Percentiles rank a stretch among this genome's conserved stretches.
phyloP scores from a whole-genome alignment of 2,113 vertebrate genomes.

The Argyrosomus japonicus region DNA sequence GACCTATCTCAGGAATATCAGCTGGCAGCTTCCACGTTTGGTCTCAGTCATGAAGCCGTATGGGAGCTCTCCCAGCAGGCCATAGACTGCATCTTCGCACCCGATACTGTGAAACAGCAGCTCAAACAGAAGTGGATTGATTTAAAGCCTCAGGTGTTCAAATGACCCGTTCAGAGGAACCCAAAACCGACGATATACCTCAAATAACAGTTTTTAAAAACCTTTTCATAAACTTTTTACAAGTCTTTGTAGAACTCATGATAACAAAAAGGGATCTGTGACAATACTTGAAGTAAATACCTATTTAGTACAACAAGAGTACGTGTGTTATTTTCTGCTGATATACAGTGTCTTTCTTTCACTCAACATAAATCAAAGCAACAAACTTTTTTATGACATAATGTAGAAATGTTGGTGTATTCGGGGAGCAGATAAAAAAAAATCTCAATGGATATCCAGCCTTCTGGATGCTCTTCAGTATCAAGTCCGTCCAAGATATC shows the following conservation, averaged over 20 bases:
- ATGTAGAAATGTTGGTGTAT: neutral
- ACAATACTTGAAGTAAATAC: slow-evolving; percentile 11
- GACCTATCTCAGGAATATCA: slow-evolving; percentile 95
- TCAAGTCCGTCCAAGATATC: slow-evolving; percentile 6
- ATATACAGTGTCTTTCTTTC: slow-evolving; percentile 23
- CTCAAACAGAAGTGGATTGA: slow-evolving; percentile 89
- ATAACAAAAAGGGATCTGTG: neutral
- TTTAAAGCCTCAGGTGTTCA: slow-evolving; percentile 79
- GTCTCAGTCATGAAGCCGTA: slow-evolving; percentile 85
- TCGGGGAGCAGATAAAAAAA: neutral
- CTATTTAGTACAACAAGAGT: slow-evolving; percentile 35
- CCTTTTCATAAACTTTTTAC: slow-evolving; percentile 13
- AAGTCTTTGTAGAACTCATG: slow-evolving; percentile 29
- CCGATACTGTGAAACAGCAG: slow-evolving; percentile 84
- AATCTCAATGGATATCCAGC: neutral
- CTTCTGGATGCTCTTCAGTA: neutral
- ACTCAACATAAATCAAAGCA: slow-evolving; percentile 13
- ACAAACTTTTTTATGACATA: neutral
- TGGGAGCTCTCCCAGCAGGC: slow-evolving; percentile 92
- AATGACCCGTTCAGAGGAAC: slow-evolving; percentile 37
- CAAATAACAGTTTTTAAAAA: slow-evolving; percentile 29
- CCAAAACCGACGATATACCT: slow-evolving; percentile 47
- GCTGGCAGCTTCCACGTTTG: slow-evolving; percentile 91
- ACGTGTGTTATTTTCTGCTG: slow-evolving; percentile 22
- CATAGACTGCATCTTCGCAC: slow-evolving; percentile 91